Percentiles rank a stretch among this genome's conserved stretches.
These are phyloP conservation scores for Trisateles emortualis DNA, from an alignment of 2,888 invertebrate species.

Conservation along the genomic window DNA sequence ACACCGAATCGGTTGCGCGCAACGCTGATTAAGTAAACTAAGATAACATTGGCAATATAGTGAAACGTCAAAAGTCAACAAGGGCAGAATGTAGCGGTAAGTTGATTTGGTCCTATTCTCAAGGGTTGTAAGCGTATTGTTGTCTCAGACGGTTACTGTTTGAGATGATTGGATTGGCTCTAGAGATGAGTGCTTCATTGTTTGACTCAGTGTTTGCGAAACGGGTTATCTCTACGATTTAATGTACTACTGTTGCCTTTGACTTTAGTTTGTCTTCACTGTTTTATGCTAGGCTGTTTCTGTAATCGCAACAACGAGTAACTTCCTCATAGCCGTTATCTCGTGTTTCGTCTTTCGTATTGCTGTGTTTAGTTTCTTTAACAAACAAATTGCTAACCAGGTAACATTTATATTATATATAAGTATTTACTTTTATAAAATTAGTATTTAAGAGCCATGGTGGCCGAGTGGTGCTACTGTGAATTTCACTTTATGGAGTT, in stretches of 20 bases:
- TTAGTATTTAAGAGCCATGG: too few relatives aligned
- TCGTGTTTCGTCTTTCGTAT: too few relatives aligned
- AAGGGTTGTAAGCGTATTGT: conserved; percentile 77
- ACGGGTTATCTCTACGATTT: conserved; percentile 46
- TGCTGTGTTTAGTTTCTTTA: too few relatives aligned
- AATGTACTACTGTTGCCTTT: conserved; percentile 29
- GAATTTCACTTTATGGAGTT: too few relatives aligned
- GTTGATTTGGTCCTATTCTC: conserved; percentile 83
- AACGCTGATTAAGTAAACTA: conserved; percentile 86
- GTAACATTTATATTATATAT: too few relatives aligned
- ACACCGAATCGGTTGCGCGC: conserved; percentile 73
- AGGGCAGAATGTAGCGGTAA: conserved; percentile 81
- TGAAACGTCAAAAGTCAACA: conserved; percentile 85
- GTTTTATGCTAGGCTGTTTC: neutral
- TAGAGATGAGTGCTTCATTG: conserved; percentile 73
- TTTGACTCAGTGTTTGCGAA: conserved; percentile 65
- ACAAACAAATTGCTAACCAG: too few relatives aligned
- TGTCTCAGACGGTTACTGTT: conserved; percentile 81
- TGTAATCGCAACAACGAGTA: neutral
- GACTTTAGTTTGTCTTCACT: conserved; percentile 17
- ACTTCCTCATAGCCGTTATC: neutral
- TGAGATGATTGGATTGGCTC: conserved; percentile 84
- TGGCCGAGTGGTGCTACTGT: too few relatives aligned
- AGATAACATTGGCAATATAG: conserved; percentile 83
- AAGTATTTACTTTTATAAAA: too few relatives aligned